These are phyloP conservation scores for Thaumatotibia leucotreta DNA, from an alignment of 1,140 invertebrate species.

Conservation along the genomic window DNA sequence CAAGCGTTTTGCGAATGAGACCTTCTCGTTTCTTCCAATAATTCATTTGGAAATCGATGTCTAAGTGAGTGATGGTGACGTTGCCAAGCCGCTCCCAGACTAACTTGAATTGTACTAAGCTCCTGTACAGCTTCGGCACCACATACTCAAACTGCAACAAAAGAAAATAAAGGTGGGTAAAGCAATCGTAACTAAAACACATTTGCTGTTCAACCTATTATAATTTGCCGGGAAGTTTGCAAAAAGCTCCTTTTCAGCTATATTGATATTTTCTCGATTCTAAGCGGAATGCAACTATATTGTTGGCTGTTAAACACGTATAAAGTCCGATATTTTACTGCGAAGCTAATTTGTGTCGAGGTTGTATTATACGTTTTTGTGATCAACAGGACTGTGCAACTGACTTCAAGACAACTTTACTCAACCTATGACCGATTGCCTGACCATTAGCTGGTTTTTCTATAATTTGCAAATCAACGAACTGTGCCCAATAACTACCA, in stretches of 20 bases:
- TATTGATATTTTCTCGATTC: neutral
- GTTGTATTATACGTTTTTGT: constrained; percentile 55
- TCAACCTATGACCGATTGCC: constrained; percentile 14
- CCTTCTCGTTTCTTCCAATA: constrained; percentile 49
- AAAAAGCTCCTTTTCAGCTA: neutral
- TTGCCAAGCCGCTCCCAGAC: constrained; percentile 52
- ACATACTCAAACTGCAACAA: constrained; percentile 67
- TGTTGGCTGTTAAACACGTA: constrained; percentile 19
- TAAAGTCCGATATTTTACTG: constrained; percentile 60
- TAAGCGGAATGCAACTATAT: neutral
- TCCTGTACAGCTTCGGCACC: constrained; percentile 60
- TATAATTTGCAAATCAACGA: neutral
- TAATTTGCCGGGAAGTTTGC: neutral
- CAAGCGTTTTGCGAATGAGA: constrained; percentile 39
- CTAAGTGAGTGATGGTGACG: constrained; percentile 45
- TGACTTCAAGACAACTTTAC: constrained; percentile 34
- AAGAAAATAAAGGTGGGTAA: constrained; percentile 35
- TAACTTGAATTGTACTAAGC: constrained; percentile 48
- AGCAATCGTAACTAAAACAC: neutral
- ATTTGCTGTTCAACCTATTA: too few relatives aligned
- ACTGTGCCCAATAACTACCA: neutral
- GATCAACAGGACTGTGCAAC: constrained; percentile 45
- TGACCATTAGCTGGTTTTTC: neutral
- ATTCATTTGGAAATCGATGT: constrained; percentile 42
- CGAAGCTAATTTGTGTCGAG: constrained; percentile 65